phyloP scores from a whole-genome alignment of 2,888 invertebrate species.

The Sipunculus nudus region DNA sequence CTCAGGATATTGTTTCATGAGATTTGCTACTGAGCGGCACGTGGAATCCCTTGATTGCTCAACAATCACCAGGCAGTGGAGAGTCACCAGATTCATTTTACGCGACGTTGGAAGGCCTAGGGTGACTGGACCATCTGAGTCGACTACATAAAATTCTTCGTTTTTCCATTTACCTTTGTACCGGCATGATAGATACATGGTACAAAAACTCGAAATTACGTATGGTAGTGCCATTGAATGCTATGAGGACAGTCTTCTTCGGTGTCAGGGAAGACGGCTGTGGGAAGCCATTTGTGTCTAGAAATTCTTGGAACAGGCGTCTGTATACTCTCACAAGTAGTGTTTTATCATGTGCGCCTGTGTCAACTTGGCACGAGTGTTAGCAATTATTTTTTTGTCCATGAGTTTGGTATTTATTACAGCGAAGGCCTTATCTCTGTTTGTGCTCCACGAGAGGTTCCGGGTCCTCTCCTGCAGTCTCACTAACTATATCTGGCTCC shows the following conservation, averaged over 20 bases:
- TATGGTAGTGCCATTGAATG: neutral
- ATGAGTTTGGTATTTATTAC: no score
- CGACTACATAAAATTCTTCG: no score
- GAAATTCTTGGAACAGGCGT: neutral
- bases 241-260: no score
- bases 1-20: neutral
- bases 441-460: no score
- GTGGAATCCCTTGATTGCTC: neutral
- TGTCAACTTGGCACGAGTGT: conserved; percentile 62
- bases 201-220: neutral
- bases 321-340: neutral
- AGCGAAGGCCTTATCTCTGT: no score
- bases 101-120: neutral
- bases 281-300: no score
- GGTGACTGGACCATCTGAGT: neutral
- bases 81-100: conserved; percentile 10
- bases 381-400: no score
- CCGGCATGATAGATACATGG: neutral
- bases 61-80: conserved; percentile 37
- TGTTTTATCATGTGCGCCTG: neutral
- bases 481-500: no score
- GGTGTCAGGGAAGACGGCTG: no score
- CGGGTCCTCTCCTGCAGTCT: no score
- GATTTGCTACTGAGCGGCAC: neutral
- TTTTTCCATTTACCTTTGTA: neutral